Base-by-base conservation (phyloP, 2,888 invertebrate species). In the Amiota mariae region DNA sequence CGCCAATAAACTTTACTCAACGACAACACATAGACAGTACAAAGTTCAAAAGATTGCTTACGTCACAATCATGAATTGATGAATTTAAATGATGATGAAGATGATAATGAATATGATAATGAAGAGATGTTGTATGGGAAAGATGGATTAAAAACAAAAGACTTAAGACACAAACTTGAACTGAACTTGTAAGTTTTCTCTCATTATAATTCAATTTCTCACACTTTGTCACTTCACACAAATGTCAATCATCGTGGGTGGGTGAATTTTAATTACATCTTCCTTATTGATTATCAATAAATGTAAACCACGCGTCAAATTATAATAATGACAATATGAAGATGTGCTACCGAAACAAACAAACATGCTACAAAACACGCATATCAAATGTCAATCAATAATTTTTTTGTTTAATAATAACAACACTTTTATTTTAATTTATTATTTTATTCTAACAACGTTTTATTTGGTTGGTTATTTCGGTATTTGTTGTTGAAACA, bases 161-260 rank as follows among this genome's bases (percentile, higher is more conserved):
- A 85, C 81, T 85, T 76, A 81, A 76, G 81, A 70, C 78, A 79
- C 79, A 75, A 77, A 82, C n/a, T n/a, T n/a, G n/a, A n/a, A n/a
- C 79, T 75, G 76, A 72, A 10, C 59, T 70, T 47, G 47, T 68
- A 20, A 2, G 8, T 51, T 20, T 12, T 12, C 11, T 11, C 56
- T 15, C 20, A 70, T 73, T 15, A 13, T 15, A 54, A 13, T 15
- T 13, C 54, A 54, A 1, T 36, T 54, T 15, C 54, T n/a, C n/a
- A 54, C 54, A 54, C n/a, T 15, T 49, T 20, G 15, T 1, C 48
- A 48, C 48, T 48, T 11, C n/a, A 46, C 15, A 18, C 66, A 11
- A 6, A 11, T 59, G 3, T 47, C n/a, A 8, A n/a, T 15, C 66
- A 15, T 48, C 66, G 66, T 66, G 66, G 48, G 66, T 49, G 66